These are phyloP conservation scores for Phataginus tricuspis DNA, from an alignment of 2,797 vertebrate species.

Conservation along the genomic window DNA sequence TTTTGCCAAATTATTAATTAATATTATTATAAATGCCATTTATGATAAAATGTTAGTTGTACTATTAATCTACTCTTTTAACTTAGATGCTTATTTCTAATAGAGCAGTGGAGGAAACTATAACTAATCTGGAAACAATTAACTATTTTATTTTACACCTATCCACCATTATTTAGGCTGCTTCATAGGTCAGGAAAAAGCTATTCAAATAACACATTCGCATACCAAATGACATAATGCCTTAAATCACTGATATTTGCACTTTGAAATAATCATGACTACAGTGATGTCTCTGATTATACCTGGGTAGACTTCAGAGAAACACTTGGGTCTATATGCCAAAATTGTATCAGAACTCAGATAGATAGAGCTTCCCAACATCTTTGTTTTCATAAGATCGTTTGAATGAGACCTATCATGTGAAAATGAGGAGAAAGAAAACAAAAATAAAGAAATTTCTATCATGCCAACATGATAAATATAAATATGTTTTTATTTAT, in stretches of 20 bases:
- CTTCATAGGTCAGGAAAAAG: not conserved
- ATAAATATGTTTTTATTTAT: not conserved
- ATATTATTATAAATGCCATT: not conserved
- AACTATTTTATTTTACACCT: not conserved
- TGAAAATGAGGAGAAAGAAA: not conserved
- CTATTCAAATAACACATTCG: not conserved
- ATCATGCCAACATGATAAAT: not conserved
- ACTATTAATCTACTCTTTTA: not conserved
- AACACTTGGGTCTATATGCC: not conserved
- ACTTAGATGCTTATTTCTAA: not conserved
- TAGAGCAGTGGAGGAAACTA: accelerated
- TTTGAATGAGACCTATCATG: not conserved
- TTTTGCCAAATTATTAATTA: not conserved
- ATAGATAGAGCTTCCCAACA: not conserved
- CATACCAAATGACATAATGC: not conserved
- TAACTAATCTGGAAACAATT: not conserved
- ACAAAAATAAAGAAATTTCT: not conserved
- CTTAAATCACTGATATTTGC: not conserved
- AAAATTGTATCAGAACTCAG: not conserved
- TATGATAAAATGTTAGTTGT: not conserved
- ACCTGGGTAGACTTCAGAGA: not conserved
- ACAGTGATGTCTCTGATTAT: not conserved
- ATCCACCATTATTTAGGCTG: not conserved
- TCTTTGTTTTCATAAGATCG: not conserved
- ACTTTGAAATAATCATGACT: not conserved